These are phyloP conservation scores for Aphidoletes aphidimyza DNA, from an alignment of 2,888 invertebrate species.

Conservation along the genomic window DNA sequence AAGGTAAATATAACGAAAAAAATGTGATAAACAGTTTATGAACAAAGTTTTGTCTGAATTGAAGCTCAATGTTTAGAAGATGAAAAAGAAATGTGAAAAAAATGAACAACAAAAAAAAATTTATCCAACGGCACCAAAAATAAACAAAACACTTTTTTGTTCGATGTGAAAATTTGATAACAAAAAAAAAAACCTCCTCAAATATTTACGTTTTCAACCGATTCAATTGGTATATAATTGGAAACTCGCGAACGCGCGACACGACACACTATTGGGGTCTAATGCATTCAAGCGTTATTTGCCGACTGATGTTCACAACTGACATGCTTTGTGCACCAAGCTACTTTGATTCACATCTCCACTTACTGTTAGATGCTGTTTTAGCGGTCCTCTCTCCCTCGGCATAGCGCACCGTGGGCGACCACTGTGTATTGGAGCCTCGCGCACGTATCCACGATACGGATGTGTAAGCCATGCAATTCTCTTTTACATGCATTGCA, in stretches of 20 bases:
- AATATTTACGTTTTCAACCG: constrained; percentile 26
- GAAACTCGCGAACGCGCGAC: not conserved
- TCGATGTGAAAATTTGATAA: not conserved
- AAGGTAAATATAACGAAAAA: constrained; percentile 34
- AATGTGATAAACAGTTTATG: not conserved
- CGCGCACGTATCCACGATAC: too few relatives aligned
- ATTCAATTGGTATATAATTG: not conserved
- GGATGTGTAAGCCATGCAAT: not conserved
- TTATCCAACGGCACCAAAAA: not conserved
- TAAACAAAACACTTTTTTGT: not conserved
- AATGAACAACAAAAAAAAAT: not conserved
- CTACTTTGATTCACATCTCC: not conserved
- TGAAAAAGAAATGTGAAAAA: not conserved
- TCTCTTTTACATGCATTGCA: not conserved
- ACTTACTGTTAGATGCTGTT: constrained; percentile 39
- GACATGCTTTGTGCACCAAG: constrained; percentile 23
- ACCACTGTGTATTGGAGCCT: not conserved
- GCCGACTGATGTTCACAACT: not conserved
- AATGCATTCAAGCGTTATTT: constrained; percentile 17
- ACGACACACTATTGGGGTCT: not conserved
- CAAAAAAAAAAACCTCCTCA: not conserved
- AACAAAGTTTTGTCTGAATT: too few relatives aligned
- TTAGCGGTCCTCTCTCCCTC: constrained; percentile 18
- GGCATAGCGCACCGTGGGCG: not conserved
- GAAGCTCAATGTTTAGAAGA: not conserved